These are phyloP conservation scores for Lagenorhynchus albirostris DNA, from an alignment of 2,113 vertebrate species.

Conservation along the genomic window DNA sequence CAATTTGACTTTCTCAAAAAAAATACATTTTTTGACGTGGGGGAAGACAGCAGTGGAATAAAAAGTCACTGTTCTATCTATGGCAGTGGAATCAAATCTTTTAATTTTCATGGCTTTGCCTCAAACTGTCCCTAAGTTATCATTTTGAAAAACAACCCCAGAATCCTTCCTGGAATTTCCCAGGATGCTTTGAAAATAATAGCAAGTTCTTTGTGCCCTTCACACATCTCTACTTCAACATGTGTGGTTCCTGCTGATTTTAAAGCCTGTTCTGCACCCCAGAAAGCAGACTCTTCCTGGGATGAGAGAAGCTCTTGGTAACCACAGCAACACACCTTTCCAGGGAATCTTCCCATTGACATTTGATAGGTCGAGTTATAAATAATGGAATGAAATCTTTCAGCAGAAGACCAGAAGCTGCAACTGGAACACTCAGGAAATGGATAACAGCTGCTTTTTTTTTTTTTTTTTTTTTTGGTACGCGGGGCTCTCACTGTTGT, in stretches of 20 bases:
- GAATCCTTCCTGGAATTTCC: slow-evolving; percentile 44
- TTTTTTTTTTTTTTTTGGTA: too few relatives aligned
- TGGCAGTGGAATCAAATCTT: slow-evolving; percentile 26
- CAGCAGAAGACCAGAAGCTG: slow-evolving; percentile 74
- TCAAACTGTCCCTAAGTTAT: slow-evolving; percentile 51
- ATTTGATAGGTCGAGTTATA: slow-evolving; percentile 71
- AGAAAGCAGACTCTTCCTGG: slow-evolving; percentile 52
- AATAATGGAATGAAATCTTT: slow-evolving; percentile 74
- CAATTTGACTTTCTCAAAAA: slow-evolving; percentile 74
- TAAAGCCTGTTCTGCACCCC: slow-evolving; percentile 21
- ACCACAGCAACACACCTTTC: slow-evolving; percentile 70
- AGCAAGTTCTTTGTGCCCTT: slow-evolving; percentile 35
- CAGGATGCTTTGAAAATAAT: slow-evolving; percentile 59
- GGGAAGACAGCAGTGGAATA: slow-evolving; percentile 43
- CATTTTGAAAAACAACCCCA: slow-evolving; percentile 54
- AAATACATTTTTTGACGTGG: slow-evolving; percentile 54
- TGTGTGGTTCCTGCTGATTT: slow-evolving; percentile 59
- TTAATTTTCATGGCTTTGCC: slow-evolving; percentile 5
- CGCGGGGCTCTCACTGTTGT: too few relatives aligned
- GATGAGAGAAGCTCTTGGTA: slow-evolving; percentile 58
- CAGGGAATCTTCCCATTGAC: slow-evolving; percentile 57
- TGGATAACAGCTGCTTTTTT: slow-evolving; percentile 70
- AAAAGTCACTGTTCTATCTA: slow-evolving; percentile 65
- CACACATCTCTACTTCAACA: slow-evolving; percentile 4
- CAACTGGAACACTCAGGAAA: slow-evolving; percentile 63